Evolutionary conservation across 1,140 invertebrate species (phyloP).

Genomic region (Protaetia brevitarsis): DNA sequence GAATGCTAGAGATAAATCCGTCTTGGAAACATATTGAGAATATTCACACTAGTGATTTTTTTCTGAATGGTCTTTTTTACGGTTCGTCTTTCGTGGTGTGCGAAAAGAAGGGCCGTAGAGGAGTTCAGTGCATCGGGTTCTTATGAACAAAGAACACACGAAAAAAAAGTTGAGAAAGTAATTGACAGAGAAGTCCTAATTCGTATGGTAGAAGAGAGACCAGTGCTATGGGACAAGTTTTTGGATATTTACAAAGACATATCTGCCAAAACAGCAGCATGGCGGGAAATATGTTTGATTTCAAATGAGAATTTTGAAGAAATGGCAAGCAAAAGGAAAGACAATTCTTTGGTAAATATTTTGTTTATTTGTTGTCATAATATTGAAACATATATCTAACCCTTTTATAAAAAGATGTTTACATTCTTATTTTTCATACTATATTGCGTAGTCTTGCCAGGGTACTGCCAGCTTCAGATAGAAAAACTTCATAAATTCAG

Average conservation of each 20-base stretch:
- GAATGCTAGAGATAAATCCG: no score
- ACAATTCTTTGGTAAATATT: background rate
- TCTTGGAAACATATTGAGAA: no score
- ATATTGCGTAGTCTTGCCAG: background rate
- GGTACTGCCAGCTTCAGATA: background rate
- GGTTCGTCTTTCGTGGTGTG: no score
- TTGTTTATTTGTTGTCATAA: no score
- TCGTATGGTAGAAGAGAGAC: slow-evolving; percentile 6
- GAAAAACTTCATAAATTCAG: background rate
- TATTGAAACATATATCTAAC: no score
- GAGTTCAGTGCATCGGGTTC: no score
- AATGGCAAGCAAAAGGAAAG: background rate
- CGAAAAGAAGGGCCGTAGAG: no score
- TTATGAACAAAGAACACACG: no score
- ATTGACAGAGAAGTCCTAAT: slow-evolving; percentile 20
- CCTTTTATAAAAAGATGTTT: no score
- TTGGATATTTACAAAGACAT: slow-evolving; percentile 20
- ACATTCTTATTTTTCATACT: no score
- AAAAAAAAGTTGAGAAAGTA: background rate
- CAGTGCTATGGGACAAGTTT: slow-evolving; percentile 19
- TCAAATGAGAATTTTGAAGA: background rate
- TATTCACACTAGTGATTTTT: no score
- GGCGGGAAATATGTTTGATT: slow-evolving; percentile 7
- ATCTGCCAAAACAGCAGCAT: background rate
- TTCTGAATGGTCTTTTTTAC: no score